Percentiles rank a stretch among this genome's conserved stretches.
Evolutionary conservation across 2,797 vertebrate species (phyloP).

Genomic region (Cossypha heuglini): DNA sequence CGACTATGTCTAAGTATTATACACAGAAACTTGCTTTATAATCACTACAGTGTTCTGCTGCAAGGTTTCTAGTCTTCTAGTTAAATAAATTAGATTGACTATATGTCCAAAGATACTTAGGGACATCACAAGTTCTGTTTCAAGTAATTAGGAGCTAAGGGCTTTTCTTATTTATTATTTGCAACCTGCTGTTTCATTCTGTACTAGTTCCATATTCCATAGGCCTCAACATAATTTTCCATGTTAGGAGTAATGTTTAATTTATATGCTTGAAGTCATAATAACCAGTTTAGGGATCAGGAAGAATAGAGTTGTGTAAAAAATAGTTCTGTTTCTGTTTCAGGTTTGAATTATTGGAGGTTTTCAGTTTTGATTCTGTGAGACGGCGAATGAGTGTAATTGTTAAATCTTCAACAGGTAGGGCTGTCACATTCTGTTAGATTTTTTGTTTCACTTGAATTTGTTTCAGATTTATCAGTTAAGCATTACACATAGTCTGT

Average conservation of each 20-base stretch:
- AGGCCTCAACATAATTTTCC: neutral
- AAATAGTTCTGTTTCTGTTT: neutral
- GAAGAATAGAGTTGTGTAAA: neutral
- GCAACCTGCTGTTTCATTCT: neutral
- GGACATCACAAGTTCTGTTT: neutral
- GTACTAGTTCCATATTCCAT: neutral
- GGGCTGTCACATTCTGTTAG: neutral
- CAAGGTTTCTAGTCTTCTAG: neutral
- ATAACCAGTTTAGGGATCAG: neutral
- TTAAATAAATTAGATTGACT: neutral
- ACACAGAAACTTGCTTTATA: neutral
- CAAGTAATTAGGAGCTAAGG: neutral
- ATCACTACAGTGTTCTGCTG: neutral
- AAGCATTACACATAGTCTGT: neutral
- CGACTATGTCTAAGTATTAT: neutral
- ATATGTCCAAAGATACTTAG: neutral
- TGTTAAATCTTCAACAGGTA: slow-evolving; percentile 86
- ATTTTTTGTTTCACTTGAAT: neutral
- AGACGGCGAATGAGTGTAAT: slow-evolving; percentile 96
- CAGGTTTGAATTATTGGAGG: slow-evolving; percentile 90
- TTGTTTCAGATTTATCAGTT: neutral
- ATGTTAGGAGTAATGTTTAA: neutral
- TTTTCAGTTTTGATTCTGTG: slow-evolving; percentile 94
- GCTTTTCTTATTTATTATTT: neutral
- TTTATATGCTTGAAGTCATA: neutral